These are phyloP conservation scores for Spilogale gracilis DNA, from an alignment of 2,113 vertebrate genomes.

Conservation along the genomic window DNA sequence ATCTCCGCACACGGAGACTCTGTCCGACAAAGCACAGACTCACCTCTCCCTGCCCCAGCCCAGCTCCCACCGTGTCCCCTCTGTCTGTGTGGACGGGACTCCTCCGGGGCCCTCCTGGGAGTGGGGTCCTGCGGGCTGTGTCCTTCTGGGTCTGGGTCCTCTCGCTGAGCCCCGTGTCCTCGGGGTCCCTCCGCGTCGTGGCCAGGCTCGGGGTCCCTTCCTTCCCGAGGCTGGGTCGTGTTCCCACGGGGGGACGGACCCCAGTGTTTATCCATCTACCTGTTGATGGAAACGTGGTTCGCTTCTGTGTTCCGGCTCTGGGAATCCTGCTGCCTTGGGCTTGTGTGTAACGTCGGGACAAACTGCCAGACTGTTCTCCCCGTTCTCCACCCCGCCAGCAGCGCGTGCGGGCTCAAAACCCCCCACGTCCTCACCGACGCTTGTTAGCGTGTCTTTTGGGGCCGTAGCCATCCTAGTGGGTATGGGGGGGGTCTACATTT, in stretches of 20 bases:
- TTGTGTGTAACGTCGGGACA: not conserved
- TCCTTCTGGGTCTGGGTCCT: not conserved
- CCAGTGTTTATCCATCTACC: not conserved
- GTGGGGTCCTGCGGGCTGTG: no score
- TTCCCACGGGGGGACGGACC: accelerated
- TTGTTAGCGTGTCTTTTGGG: not conserved
- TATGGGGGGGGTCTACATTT: not conserved
- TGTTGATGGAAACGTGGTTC: not conserved
- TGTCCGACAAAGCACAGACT: not conserved
- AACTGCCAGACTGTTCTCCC: not conserved
- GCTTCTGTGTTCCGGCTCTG: not conserved
- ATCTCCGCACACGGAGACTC: not conserved
- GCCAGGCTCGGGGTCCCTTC: not conserved
- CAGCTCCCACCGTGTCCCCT: not conserved
- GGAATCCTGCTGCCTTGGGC: not conserved
- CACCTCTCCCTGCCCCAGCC: not conserved
- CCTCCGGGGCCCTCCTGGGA: not conserved
- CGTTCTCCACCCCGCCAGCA: not conserved
- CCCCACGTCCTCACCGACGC: not conserved
- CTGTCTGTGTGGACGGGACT: not conserved
- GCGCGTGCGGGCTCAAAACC: not conserved
- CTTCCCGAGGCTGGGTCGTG: not conserved
- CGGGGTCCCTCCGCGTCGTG: not conserved
- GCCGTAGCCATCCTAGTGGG: not conserved
- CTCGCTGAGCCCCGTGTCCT: not conserved